A percentile compares a stretch with the other conserved stretches of the same genome.
phyloP scores from a whole-genome alignment of 2,113 vertebrate genomes.

The Solenodon paradoxus region DNA sequence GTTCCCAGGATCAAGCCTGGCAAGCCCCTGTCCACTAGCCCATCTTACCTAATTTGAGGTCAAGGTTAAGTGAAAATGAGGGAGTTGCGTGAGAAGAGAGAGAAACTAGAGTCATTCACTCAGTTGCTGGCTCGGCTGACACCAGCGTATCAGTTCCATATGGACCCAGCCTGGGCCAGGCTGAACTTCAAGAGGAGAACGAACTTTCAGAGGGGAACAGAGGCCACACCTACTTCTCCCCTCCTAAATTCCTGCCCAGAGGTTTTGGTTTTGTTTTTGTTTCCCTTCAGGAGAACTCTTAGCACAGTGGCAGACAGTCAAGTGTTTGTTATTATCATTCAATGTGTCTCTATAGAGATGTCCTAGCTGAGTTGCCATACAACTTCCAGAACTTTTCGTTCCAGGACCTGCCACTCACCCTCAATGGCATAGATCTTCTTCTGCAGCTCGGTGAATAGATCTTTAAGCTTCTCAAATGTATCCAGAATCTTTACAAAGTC shows the following conservation, averaged over 20 bases:
- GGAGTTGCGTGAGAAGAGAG: background rate
- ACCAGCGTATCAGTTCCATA: background rate
- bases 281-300: background rate
- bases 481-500: constrained; percentile 75
- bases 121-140: background rate
- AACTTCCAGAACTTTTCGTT: background rate
- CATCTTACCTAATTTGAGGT: background rate
- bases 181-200: background rate
- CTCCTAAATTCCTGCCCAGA: background rate
- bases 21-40: background rate
- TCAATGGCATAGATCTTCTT: constrained; percentile 85
- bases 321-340: rapidly evolving
- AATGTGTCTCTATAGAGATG: rapidly evolving
- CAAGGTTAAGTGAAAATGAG: background rate
- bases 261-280: too few relatives aligned
- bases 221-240: background rate
- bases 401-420: constrained; percentile 75
- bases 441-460: constrained; percentile 83
- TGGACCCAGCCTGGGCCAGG: background rate
- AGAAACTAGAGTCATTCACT: background rate
- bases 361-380: background rate
- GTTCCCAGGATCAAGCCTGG: too few relatives aligned
- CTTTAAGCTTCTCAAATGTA: constrained; percentile 78
- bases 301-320: background rate
- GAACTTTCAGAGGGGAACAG: background rate